These are phyloP conservation scores for Gavialis gangeticus DNA, from an alignment of 2,113 vertebrate species.

Conservation along the genomic window DNA sequence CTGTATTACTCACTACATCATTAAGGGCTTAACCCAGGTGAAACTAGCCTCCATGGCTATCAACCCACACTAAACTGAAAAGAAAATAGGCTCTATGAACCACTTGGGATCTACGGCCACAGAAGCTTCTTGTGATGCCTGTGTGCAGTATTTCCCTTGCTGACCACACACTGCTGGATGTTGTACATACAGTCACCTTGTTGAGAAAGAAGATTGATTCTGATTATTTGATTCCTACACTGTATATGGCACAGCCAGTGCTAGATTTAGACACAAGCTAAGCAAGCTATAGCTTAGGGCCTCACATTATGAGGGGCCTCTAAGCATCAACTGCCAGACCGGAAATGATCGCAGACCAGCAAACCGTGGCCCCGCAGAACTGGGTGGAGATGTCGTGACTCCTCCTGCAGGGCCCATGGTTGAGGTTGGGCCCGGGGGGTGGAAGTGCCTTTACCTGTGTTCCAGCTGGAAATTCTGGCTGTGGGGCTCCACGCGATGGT, in stretches of 20 bases:
- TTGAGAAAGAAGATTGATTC: not conserved
- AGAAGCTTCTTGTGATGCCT: constrained; percentile 29
- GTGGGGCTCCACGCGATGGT: too few relatives aligned
- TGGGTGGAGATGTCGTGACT: too few relatives aligned
- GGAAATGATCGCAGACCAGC: too few relatives aligned
- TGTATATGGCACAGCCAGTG: fast-evolving
- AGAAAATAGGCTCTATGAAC: constrained; percentile 7
- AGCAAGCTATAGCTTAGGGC: too few relatives aligned
- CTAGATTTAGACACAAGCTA: too few relatives aligned
- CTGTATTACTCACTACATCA: constrained; percentile 2
- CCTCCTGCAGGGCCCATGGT: too few relatives aligned
- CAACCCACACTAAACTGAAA: constrained; percentile 46
- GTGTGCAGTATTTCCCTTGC: not conserved
- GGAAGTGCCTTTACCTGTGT: too few relatives aligned
- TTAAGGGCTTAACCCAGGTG: constrained; percentile 17
- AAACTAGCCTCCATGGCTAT: constrained; percentile 11
- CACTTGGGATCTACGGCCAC: not conserved
- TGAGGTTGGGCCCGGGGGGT: too few relatives aligned
- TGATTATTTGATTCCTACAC: not conserved
- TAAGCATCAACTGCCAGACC: too few relatives aligned
- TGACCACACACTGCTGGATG: not conserved
- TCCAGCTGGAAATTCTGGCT: too few relatives aligned
- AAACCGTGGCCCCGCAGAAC: too few relatives aligned
- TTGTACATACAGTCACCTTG: not conserved
- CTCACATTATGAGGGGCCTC: too few relatives aligned